Conservation (phyloP, 92 coral and sea anemone species). For the Micromussa lordhowensis region DNA sequence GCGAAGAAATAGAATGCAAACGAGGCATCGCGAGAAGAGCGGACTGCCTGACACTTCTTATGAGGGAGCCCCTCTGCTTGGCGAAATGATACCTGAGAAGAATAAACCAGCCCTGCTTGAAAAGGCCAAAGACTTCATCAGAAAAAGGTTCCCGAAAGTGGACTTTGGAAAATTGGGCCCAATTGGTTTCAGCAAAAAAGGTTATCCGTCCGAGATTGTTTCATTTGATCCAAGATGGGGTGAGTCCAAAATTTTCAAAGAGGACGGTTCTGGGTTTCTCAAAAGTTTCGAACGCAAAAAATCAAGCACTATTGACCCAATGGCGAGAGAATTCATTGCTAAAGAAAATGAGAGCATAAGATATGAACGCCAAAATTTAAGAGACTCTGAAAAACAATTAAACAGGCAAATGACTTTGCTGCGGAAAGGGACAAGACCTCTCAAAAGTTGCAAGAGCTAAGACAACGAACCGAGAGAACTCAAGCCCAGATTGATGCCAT, state of each 20-base stretch:
- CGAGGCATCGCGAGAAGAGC: neutral
- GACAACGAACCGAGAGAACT: neutral
- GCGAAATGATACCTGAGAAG: neutral
- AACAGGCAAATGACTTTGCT: too few species aligned
- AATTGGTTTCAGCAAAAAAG: neutral
- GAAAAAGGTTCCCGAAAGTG: too few species aligned
- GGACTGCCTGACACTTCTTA: neutral
- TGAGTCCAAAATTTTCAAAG: neutral
- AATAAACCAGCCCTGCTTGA: neutral
- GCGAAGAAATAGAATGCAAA: neutral
- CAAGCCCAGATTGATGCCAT: neutral
- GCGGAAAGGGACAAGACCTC: too few species aligned
- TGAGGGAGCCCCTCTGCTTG: neutral
- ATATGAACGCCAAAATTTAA: neutral
- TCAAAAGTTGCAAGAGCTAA: too few species aligned
- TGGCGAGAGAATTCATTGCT: neutral
- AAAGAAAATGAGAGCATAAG: neutral
- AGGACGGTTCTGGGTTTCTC: neutral
- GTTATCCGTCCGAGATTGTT: neutral
- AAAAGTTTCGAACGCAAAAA: neutral
- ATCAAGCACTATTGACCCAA: neutral
- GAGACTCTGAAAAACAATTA: too few species aligned
- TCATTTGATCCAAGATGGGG: neutral
- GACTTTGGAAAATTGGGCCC: constrained; percentile 2
- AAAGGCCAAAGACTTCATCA: neutral